Base-by-base conservation (phyloP, 2,797 vertebrate genomes). In the Xiphophorus birchmanni region DNA sequence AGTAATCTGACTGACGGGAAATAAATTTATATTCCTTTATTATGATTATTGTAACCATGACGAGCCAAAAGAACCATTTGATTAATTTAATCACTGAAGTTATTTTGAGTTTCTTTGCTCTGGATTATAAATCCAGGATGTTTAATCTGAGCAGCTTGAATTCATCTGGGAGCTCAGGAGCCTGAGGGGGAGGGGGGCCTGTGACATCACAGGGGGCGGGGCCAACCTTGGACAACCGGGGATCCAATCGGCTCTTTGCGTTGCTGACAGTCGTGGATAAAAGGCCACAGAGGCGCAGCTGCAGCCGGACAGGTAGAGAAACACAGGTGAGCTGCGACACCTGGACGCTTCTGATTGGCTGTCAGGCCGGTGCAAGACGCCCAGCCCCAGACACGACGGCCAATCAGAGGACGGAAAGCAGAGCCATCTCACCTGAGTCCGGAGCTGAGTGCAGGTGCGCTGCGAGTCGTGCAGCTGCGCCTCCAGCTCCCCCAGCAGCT, bases 401-500 rank as follows among this genome's bases (percentile, higher is more conserved):
- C 50, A 52, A 52, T 52, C 50, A 23, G 50, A 52, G 50, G 29
- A 40, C 18, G 21, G 58, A 35, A 65, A 37, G 32, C 17, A 37
- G 60, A 65, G 17, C 6, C 17, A 0, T 37, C 37, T 72, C 85
- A 98, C 98, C 98, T 99, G 98, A 0, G 97, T 96, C 74, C 96
- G 92, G 56, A 99, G 97, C 91, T 98, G 96, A 0, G 95, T 79
- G 0, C 93, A 96, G 0, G 89, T 96, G 89, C 97, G 96, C 80
- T 98, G 96, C 0, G 97, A 97, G 50, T 92, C 96, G 77, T 97
- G 97, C 40, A 99, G 96, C 92, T 99, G 97, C 50, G 96, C 96
- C 86, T 99, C 96, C 84, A 98, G 96, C 90, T 99, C 97, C 58
- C 96, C 90, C 75, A 99, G 93, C 87, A 97, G 96, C 87, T 97